A percentile compares a stretch with the other conserved stretches of the same genome.
These are phyloP conservation scores for Eurois occulta DNA, from an alignment of 2,888 invertebrate species.

Conservation along the genomic window DNA sequence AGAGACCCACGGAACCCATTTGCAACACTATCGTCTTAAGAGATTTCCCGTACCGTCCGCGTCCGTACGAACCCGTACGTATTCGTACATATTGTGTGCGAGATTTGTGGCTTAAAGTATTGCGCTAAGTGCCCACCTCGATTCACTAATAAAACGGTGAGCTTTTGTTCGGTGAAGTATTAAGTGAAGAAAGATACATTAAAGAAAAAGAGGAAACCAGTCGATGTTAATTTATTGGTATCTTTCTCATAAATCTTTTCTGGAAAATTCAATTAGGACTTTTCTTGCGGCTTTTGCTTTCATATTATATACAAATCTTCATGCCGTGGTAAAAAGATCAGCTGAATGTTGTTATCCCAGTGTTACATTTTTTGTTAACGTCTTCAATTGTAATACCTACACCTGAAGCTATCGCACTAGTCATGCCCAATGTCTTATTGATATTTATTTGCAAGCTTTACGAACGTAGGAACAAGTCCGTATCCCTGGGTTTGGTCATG, in stretches of 20 bases:
- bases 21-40: constrained; percentile 74
- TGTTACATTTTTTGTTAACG: background rate
- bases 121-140: constrained; percentile 70
- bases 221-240: background rate
- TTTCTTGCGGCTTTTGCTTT: background rate
- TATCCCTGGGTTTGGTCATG: background rate
- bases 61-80: constrained; percentile 44
- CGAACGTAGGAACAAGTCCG: background rate
- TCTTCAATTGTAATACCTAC: background rate
- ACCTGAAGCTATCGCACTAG: background rate
- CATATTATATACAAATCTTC: background rate
- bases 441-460: background rate
- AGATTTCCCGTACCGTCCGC: constrained; percentile 62
- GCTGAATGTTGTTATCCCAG: background rate
- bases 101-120: constrained; percentile 73
- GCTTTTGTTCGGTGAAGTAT: constrained; percentile 21
- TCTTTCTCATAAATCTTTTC: background rate
- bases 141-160: constrained; percentile 50
- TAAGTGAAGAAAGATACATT: constrained; percentile 26
- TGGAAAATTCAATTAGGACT: background rate
- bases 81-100: constrained; percentile 62
- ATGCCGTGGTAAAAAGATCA: background rate
- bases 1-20: constrained; percentile 67
- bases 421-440: accelerated
- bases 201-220: background rate